Conservation (phyloP, 2,113 vertebrate species). For the Pan paniscus region DNA sequence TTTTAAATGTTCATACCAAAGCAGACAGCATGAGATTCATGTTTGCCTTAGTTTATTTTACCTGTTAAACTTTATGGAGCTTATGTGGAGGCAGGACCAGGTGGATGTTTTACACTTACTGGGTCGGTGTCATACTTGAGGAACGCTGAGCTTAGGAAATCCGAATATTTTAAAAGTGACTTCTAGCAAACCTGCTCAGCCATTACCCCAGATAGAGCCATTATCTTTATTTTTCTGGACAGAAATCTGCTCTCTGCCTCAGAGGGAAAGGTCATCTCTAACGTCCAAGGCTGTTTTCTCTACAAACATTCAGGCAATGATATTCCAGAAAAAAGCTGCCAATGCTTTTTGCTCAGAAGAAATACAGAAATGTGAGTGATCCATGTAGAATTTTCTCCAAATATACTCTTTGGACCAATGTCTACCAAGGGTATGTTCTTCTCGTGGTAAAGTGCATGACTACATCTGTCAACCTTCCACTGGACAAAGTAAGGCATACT, state of each 20-base stretch:
- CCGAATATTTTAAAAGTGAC: not conserved
- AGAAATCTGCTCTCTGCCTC: not conserved
- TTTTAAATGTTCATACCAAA: not conserved
- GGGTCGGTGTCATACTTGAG: not conserved
- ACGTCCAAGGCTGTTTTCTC: not conserved
- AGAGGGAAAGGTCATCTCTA: not conserved
- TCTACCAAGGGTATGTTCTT: not conserved
- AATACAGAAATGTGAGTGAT: not conserved
- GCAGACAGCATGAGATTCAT: not conserved
- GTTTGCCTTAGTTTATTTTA: not conserved
- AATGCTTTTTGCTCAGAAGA: not conserved
- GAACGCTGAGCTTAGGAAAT: not conserved
- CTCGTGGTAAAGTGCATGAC: not conserved
- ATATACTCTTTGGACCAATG: not conserved
- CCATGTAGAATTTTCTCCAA: not conserved
- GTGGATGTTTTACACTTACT: not conserved
- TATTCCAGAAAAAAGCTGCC: not conserved
- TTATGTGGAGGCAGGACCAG: not conserved
- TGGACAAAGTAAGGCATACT: not conserved
- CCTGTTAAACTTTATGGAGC: not conserved
- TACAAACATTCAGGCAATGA: not conserved
- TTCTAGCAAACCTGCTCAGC: not conserved
- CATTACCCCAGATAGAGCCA: not conserved
- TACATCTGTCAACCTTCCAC: not conserved
- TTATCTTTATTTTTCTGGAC: not conserved